A percentile compares a stretch with the other conserved stretches of the same genome.
Evolutionary conservation across 2,797 vertebrate genomes (phyloP).

Genomic region (Melanogrammus aeglefinus): DNA sequence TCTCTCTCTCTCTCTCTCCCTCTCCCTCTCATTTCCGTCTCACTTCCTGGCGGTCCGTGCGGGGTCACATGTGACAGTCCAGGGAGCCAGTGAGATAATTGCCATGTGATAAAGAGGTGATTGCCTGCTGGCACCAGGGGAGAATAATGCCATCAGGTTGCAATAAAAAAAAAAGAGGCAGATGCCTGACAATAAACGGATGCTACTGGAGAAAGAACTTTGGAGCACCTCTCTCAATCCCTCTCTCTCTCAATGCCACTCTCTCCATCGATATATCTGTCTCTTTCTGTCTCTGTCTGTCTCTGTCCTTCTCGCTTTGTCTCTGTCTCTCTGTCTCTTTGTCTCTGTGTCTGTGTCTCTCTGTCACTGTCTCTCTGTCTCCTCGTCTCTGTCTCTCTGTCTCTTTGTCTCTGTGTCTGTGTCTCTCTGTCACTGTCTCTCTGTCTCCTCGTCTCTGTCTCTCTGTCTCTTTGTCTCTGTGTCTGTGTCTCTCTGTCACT

Average conservation of each 20-base stretch:
- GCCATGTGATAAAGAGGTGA: slow-evolving; percentile 84
- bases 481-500: too few species aligned
- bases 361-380: too few species aligned
- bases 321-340: too few species aligned
- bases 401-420: too few species aligned
- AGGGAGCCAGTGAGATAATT: slow-evolving; percentile 76
- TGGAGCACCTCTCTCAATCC: slow-evolving; percentile 45
- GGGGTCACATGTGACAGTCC: slow-evolving; percentile 73
- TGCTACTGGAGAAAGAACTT: slow-evolving; percentile 68
- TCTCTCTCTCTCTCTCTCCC: slow-evolving; percentile 16
- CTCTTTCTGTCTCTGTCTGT: slow-evolving; percentile 35
- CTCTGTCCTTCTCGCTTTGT: too few species aligned
- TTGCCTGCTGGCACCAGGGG: slow-evolving; percentile 77
- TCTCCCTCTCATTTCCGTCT: slow-evolving; percentile 29
- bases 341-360: too few species aligned
- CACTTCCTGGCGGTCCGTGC: slow-evolving; percentile 49
- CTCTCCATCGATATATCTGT: too few species aligned
- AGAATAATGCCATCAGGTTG: slow-evolving; percentile 81
- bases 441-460: too few species aligned
- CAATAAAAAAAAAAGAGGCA: slow-evolving; percentile 83
- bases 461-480: too few species aligned
- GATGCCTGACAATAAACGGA: slow-evolving; percentile 78
- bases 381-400: too few species aligned
- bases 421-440: too few species aligned
- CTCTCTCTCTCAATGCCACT: background rate